Base-by-base conservation (phyloP, 2,797 vertebrate genomes). In the Periparus ater region DNA sequence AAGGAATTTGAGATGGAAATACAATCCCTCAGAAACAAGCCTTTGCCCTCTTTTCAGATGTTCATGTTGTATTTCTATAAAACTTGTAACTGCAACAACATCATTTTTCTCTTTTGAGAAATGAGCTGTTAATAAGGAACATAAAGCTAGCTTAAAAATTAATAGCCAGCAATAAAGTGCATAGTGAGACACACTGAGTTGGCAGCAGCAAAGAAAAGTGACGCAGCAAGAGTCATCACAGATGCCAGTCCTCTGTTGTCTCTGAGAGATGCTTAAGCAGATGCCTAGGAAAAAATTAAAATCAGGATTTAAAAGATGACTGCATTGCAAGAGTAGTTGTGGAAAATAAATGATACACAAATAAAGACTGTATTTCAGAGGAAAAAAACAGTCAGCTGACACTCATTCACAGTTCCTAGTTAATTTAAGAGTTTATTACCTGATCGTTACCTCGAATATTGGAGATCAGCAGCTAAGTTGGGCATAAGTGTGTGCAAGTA, bases 141-240 rank as follows among this genome's bases (percentile, higher is more conserved):
- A 67, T 77, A 92, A 84, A 92, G 17, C 55, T 45, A 72, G 32
- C 61, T 88, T 93, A 85, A 94, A 93, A 85, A 90, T 93, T 87
- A 85, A 85, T 87, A 80, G 25, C 48, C 45, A 74, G 65, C 72
- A 67, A 38, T 93, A 57, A 89, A 85, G 29, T 42, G 13, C 68
- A 38, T 65, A 44, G 71, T 45, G 71, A 90, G 82, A 84, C 54
- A 42, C 17, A 71, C 25, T 82, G 88, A 87, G 67, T 23, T 5
- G 13, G 54, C 60, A 86, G 68, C 65, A 88, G 44, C 70, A 51
- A 68, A 66, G 66, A 38, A 34, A 85, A 84, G 67, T 55, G 90
- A 42, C 23, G 1, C 72, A 82, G 71, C 48, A 89, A 65, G 76
- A 91, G 90, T 53, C 71, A 63, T 42, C 13, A 4, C 32, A 63